Conservation (phyloP, 1,140 invertebrate genomes). For the Brachionus plicatilis region DNA sequence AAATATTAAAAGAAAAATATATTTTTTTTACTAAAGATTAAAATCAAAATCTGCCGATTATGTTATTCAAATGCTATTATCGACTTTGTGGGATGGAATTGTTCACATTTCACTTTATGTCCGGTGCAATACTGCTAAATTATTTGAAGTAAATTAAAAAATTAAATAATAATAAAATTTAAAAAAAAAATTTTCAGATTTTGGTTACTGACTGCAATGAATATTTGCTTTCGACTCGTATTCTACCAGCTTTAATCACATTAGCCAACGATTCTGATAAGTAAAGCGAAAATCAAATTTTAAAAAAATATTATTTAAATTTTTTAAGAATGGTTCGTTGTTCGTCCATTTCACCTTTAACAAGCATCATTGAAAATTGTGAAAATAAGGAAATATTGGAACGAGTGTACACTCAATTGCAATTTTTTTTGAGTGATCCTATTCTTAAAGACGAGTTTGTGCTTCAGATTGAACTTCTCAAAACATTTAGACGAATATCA, state of each 20-base stretch:
- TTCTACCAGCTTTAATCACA: slow-evolving; percentile 67
- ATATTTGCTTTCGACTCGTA: slow-evolving; percentile 60
- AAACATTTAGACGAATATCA: slow-evolving; percentile 54
- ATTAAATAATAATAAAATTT: not conserved
- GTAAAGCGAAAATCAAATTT: slow-evolving; percentile 54
- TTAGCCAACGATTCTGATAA: slow-evolving; percentile 66
- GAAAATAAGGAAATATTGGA: slow-evolving; percentile 60
- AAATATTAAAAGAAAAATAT: not conserved
- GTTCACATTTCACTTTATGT: slow-evolving; percentile 64
- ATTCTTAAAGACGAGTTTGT: slow-evolving; percentile 55
- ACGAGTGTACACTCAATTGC: slow-evolving; percentile 67
- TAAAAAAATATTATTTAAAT: not conserved
- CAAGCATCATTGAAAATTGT: slow-evolving; percentile 7
- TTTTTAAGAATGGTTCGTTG: slow-evolving; percentile 41
- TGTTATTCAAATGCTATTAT: slow-evolving; percentile 61
- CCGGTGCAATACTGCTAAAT: slow-evolving; percentile 60
- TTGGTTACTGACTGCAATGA: slow-evolving; percentile 61
- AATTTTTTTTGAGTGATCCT: slow-evolving; percentile 62
- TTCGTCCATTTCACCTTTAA: not conserved
- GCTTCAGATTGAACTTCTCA: slow-evolving; percentile 54
- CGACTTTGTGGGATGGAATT: slow-evolving; percentile 67
- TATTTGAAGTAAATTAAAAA: slow-evolving; percentile 57
- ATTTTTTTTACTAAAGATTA: slow-evolving; percentile 51
- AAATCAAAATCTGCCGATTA: slow-evolving; percentile 45
- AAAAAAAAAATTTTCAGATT: slow-evolving; percentile 44